Base-by-base conservation (phyloP, 2,888 invertebrate genomes). In the Sminthurinus aureus region DNA sequence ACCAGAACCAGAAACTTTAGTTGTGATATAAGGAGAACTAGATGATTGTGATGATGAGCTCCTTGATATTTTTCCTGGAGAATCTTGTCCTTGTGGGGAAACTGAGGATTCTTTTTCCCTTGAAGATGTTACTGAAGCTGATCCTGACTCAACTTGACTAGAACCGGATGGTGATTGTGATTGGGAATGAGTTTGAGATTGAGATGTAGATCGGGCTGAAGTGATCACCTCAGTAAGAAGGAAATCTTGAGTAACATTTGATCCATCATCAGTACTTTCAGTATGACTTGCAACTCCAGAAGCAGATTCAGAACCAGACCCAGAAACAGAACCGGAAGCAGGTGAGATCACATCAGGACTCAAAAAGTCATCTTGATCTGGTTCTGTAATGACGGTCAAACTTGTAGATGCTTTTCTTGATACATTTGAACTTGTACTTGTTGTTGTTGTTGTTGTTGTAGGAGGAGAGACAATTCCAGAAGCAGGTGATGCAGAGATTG, bases 181-280 rank as follows among this genome's bases (percentile, higher is more conserved):
- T 0, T 84, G 76, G 11, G 86, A 83, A 6, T 85, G 84, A 26
- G 85, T 83, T 18, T 86, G 85, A 3, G 87, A 85, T 9, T 87
- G 85, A 4, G 87, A 86, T 12, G 73, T 85, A 3, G 87, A 85
- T 9, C 86, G 85, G 1, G 87, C 85, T 12, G 73, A 22, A 12
- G 38, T 38, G 38, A 38, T 38, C 6, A 38, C n/a, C 26, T 52
- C 67, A 22, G 83, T 64, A 0, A 71, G 58, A 3, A 79, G 2
- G 4, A 66, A 51, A 24, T 80, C 67, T 22, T 74, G 79, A 22
- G 80, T 9, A n/a, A 67, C 51, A 12, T 22, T 52, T 13, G 80
- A 77, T 67, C 20, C n/a, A 64, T n/a, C 64, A 64, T 15, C 22
- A 18, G 22, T 38, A 67, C 20, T 67, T 67, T 11, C 67, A 8